Percentiles rank a stretch among this genome's conserved stretches.
Conservation (phyloP, 2,113 vertebrate genomes). For the Gambusia holbrooki region DNA sequence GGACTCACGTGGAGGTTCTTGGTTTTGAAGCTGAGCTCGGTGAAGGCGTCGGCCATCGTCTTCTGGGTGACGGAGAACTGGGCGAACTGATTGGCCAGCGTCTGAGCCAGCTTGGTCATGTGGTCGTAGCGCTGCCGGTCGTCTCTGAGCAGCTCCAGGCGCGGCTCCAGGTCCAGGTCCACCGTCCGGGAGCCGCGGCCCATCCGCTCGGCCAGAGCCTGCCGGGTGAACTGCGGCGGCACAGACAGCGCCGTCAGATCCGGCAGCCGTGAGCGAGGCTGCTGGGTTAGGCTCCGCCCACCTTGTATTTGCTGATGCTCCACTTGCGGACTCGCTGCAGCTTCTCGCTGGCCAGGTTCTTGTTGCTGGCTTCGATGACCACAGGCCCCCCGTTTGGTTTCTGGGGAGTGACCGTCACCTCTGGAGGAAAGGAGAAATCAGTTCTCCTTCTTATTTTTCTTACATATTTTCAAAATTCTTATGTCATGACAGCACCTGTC, state of each 20-base stretch:
- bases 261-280: background rate
- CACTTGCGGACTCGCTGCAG: constrained; percentile 89
- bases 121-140: constrained; percentile 89
- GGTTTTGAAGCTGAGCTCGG: constrained; percentile 90
- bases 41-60: constrained; percentile 86
- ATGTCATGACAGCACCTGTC: too few relatives aligned
- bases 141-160: constrained; percentile 88
- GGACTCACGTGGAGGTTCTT: constrained; percentile 85
- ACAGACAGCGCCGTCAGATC: background rate
- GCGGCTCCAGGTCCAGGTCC: constrained; percentile 89
- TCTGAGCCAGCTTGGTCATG: constrained; percentile 84
- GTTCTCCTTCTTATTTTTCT: too few relatives aligned
- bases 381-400: constrained; percentile 12
- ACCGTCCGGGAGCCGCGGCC: constrained; percentile 90
- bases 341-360: constrained; percentile 82
- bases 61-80: constrained; percentile 89
- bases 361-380: constrained; percentile 51
- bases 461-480: too few relatives aligned
- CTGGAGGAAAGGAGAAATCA: constrained; percentile 12
- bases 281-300: constrained; percentile 45
- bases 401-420: background rate
- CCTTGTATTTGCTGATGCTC: constrained; percentile 91
- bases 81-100: constrained; percentile 86
- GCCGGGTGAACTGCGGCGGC: constrained; percentile 83
- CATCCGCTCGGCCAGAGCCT: constrained; percentile 87